Percentiles rank a stretch among this genome's conserved stretches.
Evolutionary conservation across 2,888 invertebrate genomes (phyloP).

Genomic region (Brenthis ino): DNA sequence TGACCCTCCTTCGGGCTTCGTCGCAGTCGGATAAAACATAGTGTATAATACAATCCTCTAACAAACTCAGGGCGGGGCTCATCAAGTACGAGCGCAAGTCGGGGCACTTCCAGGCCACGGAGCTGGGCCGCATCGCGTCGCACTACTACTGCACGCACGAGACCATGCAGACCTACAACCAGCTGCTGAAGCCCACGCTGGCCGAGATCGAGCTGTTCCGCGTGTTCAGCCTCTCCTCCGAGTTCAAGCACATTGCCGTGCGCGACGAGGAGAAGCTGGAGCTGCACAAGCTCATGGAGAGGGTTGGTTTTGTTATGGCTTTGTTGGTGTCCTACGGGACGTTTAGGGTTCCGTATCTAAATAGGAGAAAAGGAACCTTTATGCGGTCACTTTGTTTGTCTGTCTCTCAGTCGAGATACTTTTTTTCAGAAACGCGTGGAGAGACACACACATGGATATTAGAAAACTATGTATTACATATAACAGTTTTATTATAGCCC

Average conservation of each 20-base stretch:
- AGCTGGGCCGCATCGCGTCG: constrained; percentile 97
- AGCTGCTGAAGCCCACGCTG: constrained; percentile 96
- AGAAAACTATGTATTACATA: no score
- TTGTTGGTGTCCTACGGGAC: neutral
- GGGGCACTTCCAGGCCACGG: constrained; percentile 94
- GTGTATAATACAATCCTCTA: neutral
- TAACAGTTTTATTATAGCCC: no score
- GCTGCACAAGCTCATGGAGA: constrained; percentile 94
- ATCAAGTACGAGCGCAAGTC: constrained; percentile 97
- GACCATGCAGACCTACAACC: constrained; percentile 96
- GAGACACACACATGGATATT: no score
- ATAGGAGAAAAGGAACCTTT: no score
- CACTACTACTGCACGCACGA: constrained; percentile 99
- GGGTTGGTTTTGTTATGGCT: constrained; percentile 51
- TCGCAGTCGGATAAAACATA: no score
- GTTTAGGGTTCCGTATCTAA: neutral
- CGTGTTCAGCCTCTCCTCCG: constrained; percentile 98
- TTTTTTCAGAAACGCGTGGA: no score
- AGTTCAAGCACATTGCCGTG: constrained; percentile 96
- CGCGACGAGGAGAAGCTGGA: constrained; percentile 98
- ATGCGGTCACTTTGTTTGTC: no score
- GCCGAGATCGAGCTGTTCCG: constrained; percentile 98
- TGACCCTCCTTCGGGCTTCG: no score
- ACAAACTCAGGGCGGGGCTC: constrained; percentile 88
- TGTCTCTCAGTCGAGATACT: no score